These are phyloP conservation scores for Apodemia zela DNA, from an alignment of 2,888 invertebrate genomes.

Conservation along the genomic window DNA sequence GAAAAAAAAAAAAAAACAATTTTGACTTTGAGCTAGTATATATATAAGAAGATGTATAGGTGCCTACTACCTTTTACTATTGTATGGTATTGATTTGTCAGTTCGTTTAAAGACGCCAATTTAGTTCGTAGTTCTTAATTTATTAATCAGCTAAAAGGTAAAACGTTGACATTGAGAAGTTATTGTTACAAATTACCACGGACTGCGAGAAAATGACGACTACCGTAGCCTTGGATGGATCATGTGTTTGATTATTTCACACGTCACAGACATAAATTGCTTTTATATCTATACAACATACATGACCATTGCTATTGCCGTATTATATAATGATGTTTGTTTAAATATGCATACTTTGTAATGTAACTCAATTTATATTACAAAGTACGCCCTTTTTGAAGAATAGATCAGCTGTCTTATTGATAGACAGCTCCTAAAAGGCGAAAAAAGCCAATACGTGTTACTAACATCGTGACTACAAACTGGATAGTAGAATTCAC, in stretches of 20 bases:
- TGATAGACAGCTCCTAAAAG: too few species aligned
- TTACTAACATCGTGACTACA: too few species aligned
- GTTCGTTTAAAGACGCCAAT: neutral
- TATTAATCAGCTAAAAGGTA: slow-evolving; percentile 31
- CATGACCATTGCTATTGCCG: slow-evolving; percentile 35
- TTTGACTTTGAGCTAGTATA: too few species aligned
- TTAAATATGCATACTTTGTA: neutral
- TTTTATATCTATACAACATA: slow-evolving; percentile 32
- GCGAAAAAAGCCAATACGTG: too few species aligned
- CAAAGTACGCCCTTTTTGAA: too few species aligned
- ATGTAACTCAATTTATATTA: neutral
- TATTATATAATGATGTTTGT: slow-evolving; percentile 26
- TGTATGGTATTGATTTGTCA: neutral
- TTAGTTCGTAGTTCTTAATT: neutral
- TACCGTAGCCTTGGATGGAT: slow-evolving; percentile 62
- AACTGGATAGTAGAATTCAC: too few species aligned
- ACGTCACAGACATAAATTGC: slow-evolving; percentile 61
- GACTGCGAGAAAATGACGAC: slow-evolving; percentile 58
- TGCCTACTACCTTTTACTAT: too few species aligned
- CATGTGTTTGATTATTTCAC: slow-evolving; percentile 64
- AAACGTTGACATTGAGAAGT: slow-evolving; percentile 59
- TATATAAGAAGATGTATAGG: too few species aligned
- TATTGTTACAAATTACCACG: slow-evolving; percentile 66
- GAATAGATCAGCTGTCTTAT: too few species aligned
- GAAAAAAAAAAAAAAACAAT: too few species aligned